These are phyloP conservation scores for Lampris incognitus DNA, from an alignment of 2,113 vertebrate genomes.

Conservation along the genomic window DNA sequence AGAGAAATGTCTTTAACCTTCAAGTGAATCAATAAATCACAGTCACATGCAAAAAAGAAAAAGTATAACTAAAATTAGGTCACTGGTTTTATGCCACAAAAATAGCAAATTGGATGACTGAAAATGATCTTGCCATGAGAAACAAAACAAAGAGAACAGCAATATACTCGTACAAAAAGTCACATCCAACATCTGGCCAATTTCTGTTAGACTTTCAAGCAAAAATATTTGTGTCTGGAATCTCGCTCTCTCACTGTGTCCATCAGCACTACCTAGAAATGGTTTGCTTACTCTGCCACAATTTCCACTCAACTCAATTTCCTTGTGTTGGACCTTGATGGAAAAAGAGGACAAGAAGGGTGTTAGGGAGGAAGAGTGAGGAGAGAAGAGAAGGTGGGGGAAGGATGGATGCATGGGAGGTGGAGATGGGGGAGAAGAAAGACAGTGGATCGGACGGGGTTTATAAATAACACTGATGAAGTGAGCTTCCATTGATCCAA, in stretches of 20 bases:
- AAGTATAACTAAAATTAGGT: neutral
- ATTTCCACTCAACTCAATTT: conserved; percentile 58
- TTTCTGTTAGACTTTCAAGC: conserved; percentile 37
- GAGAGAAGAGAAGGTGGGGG: conserved; percentile 22
- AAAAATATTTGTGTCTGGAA: conserved; percentile 58
- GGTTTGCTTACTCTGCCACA: conserved; percentile 65
- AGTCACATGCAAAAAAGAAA: conserved; percentile 64
- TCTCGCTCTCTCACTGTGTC: conserved; percentile 47
- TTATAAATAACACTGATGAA: conserved; percentile 82
- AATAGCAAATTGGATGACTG: neutral
- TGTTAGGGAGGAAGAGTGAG: neutral
- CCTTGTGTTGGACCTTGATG: conserved; percentile 34
- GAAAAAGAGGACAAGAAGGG: conserved; percentile 11
- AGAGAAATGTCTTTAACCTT: conserved; percentile 87
- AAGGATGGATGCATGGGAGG: conserved; percentile 58
- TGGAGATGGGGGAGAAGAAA: conserved; percentile 51
- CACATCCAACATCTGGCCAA: conserved; percentile 40
- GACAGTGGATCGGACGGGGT: conserved; percentile 54
- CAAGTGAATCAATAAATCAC: conserved; percentile 85
- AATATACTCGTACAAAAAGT: conserved; percentile 13
- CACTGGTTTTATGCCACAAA: conserved; percentile 4
- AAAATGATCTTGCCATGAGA: neutral
- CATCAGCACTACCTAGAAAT: conserved; percentile 45
- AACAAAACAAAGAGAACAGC: neutral
- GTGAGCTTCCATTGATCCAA: conserved; percentile 82